phyloP scores from a whole-genome alignment of 2,113 vertebrate species.

The Neodon shergylaensis region DNA sequence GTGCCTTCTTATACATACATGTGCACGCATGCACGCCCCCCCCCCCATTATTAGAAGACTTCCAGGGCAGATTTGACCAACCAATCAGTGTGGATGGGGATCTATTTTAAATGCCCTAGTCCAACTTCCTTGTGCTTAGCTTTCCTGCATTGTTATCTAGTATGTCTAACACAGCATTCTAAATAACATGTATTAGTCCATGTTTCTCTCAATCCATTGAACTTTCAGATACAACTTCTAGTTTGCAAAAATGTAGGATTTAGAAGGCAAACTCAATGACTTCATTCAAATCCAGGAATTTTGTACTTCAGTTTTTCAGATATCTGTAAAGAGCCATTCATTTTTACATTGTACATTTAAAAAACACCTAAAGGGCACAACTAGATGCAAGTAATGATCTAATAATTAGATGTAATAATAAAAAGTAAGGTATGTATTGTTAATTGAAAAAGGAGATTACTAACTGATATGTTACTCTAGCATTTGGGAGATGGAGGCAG shows the following conservation, averaged over 20 bases:
- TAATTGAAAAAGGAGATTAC: not conserved
- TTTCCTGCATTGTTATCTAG: not conserved
- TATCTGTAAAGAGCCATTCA: conserved; percentile 20
- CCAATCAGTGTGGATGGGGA: not conserved
- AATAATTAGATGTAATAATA: conserved; percentile 40
- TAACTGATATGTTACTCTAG: not conserved
- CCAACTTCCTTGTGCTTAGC: not conserved
- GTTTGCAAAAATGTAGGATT: not conserved
- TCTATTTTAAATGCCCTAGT: not conserved
- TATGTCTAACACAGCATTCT: not conserved
- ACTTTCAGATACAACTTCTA: not conserved
- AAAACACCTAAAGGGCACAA: conserved; percentile 14
- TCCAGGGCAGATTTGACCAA: conserved; percentile 17
- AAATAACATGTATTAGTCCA: not conserved
- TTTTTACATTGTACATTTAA: not conserved
- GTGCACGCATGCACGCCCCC: rapidly evolving
- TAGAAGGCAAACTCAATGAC: not conserved
- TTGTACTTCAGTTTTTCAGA: not conserved
- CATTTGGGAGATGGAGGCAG: not conserved
- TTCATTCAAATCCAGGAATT: conserved; percentile 41
- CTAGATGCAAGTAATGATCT: not conserved
- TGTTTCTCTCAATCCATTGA: conserved; percentile 8
- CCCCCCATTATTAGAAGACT: not conserved
- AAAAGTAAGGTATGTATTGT: conserved; percentile 42
- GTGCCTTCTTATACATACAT: too few relatives aligned